phyloP scores from a whole-genome alignment of 2,888 invertebrate species.

The Dolomedes plantarius region DNA sequence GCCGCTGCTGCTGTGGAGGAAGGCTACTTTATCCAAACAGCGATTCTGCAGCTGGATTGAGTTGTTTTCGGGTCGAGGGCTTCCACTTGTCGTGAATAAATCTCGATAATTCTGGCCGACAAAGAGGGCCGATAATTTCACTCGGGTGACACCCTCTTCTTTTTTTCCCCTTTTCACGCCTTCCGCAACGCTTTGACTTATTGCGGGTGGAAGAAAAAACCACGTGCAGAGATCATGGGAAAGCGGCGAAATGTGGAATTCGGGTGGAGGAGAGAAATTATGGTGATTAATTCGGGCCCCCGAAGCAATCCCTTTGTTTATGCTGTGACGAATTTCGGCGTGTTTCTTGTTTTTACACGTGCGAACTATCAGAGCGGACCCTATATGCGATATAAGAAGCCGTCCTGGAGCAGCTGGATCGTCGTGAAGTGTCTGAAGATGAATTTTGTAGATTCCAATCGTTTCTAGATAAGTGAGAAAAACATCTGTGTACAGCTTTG shows the following conservation, averaged over 20 bases:
- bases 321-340: neutral
- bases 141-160: neutral
- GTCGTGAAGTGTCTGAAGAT: no score
- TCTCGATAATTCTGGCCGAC: slow-evolving; percentile 57
- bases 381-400: no score
- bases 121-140: slow-evolving; percentile 40
- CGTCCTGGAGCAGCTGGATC: no score
- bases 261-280: slow-evolving; percentile 7
- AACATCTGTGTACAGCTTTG: no score
- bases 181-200: slow-evolving; percentile 33
- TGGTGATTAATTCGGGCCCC: slow-evolving; percentile 40
- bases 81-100: slow-evolving; percentile 69
- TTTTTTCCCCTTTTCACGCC: neutral
- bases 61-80: slow-evolving; percentile 54
- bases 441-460: no score
- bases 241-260: slow-evolving; percentile 21
- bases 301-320: neutral
- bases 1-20: neutral
- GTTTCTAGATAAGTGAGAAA: no score
- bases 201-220: slow-evolving; percentile 20
- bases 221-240: slow-evolving; percentile 52
- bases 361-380: neutral
- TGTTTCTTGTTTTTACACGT: neutral
- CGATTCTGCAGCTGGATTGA: slow-evolving; percentile 61
- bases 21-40: slow-evolving; percentile 53